These are phyloP conservation scores for Tyrophagus putrescentiae DNA, from an alignment of 1,140 invertebrate species.

Conservation along the genomic window DNA sequence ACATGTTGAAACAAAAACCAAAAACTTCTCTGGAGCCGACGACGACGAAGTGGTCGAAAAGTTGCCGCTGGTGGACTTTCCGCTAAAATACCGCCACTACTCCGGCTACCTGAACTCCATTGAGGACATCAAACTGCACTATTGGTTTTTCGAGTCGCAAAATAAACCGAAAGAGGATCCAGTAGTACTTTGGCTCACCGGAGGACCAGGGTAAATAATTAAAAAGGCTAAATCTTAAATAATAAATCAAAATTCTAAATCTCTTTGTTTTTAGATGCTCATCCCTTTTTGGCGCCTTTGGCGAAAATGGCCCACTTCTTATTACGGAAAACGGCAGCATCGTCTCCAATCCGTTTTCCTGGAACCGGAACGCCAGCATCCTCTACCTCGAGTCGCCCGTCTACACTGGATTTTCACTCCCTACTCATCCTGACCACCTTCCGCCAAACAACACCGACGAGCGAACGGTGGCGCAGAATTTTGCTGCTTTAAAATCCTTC, in stretches of 20 bases:
- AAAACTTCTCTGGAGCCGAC: no score
- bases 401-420: constrained; percentile 44
- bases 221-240: no score
- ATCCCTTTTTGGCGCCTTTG: constrained; percentile 38
- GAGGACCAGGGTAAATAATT: constrained; percentile 42
- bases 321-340: constrained; percentile 33
- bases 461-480: constrained; percentile 33
- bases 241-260: no score
- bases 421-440: constrained; percentile 37
- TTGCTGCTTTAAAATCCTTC: constrained; percentile 38
- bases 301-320: constrained; percentile 41
- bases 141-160: constrained; percentile 40
- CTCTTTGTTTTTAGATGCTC: no score
- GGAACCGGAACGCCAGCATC: constrained; percentile 57
- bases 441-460: constrained; percentile 40
- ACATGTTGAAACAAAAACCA: no score
- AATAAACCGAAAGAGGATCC: constrained; percentile 37
- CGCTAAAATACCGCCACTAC: constrained; percentile 28
- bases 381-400: constrained; percentile 42
- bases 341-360: constrained; percentile 35
- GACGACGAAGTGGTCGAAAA: constrained; percentile 26
- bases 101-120: constrained; percentile 31
- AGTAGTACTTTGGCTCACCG: constrained; percentile 43
- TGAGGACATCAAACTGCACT: constrained; percentile 28
- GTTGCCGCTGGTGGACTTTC: constrained; percentile 29